Base-by-base conservation (phyloP, 2,888 invertebrate genomes). In the Embidobia sp. region DNA sequence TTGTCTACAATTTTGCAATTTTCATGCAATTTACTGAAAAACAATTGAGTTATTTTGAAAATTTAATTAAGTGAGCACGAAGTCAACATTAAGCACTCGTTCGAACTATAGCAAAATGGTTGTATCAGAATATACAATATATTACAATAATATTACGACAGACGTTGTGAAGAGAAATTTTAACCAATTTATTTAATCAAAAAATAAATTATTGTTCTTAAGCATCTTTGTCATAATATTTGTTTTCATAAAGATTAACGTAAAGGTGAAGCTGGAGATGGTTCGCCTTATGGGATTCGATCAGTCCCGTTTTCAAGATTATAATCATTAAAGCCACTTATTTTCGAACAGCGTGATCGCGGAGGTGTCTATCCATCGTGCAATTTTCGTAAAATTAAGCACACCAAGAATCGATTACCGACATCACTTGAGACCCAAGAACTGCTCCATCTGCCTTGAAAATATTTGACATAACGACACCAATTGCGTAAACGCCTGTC, bases 311-410 rank as follows among this genome's bases (percentile, higher is more conserved):
- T 87, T 82, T 79, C 84, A 83, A 81, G 86, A 88, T 88, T 88
- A 86, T 85, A 85, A 88, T 85, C 86, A 87, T 88, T 86, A 87
- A 82, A 81, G 82, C 85, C 84, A 85, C 85, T 87, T 85, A 85
- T 84, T 83, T 84, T 84, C 82, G 83, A 85, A 81, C 76, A 63
- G 57, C 76, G 67, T 83, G 80, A 83, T 85, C 83, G 80, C 82
- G 82, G 80, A 80, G 83, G 80, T 85, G 84, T 85, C 83, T 82
- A 82, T 82, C 80, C 75, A 80, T 81, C 27, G 81, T 80, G 85
- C 84, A 87, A 87, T 87, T 87, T 87, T 84, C 85, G 85, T 85
- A 83, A 86, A 87, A 87, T 87, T 87, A 87, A 88, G 86, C 86
- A 87, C 80, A 79, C 85, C 85, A 84, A 57, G 59, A 87, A 87